Evolutionary conservation across 2,113 vertebrate genomes (phyloP).

Genomic region (Entosphenus tridentatus): DNA sequence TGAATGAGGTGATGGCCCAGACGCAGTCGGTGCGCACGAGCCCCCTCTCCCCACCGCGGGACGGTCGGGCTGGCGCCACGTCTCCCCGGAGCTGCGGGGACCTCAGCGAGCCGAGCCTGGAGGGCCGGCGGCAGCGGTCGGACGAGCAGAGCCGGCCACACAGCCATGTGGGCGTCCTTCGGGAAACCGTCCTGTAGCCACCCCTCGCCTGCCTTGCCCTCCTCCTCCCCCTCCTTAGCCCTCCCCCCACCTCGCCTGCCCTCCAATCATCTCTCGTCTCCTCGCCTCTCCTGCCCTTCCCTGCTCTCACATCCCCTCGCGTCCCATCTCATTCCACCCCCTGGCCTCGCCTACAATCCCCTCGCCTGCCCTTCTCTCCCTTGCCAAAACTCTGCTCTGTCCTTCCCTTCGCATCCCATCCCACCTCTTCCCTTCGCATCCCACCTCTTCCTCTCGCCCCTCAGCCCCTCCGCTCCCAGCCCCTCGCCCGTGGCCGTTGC

Average conservation of each 20-base stretch:
- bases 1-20: too few species aligned
- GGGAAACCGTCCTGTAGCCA: constrained; percentile 42
- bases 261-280: not conserved
- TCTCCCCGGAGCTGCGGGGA: constrained; percentile 58
- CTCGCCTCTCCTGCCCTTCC: not conserved
- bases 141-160: constrained; percentile 20
- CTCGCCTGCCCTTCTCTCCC: not conserved
- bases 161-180: constrained; percentile 26
- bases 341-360: not conserved
- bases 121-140: constrained; percentile 16
- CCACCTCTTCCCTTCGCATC: not conserved
- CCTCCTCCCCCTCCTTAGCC: constrained; percentile 22
- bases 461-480: not conserved
- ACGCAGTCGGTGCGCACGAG: too few species aligned
- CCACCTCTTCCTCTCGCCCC: not conserved
- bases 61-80: too few species aligned
- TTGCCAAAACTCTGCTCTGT: not conserved
- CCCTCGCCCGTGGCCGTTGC: not conserved
- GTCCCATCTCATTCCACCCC: not conserved
- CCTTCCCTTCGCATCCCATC: not conserved
- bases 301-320: not conserved
- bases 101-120: constrained; percentile 35
- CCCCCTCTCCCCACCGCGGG: too few species aligned
- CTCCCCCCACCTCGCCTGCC: not conserved
- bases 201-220: not conserved